These are phyloP conservation scores for Candoia aspera DNA, from an alignment of 2,113 vertebrate species.

Conservation along the genomic window DNA sequence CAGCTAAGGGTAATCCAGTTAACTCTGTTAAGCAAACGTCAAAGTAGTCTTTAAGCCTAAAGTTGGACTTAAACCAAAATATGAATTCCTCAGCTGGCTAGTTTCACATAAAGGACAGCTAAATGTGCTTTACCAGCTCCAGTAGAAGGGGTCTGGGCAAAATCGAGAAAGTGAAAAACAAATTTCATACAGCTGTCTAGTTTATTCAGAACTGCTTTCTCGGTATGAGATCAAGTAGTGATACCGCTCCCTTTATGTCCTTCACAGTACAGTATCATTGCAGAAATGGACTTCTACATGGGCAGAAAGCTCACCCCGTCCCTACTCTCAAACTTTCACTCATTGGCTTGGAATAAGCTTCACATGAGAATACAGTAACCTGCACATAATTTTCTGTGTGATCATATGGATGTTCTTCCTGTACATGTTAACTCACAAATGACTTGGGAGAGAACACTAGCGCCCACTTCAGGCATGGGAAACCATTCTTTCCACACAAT, in stretches of 20 bases:
- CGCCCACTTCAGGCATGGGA: background rate
- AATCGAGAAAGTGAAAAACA: background rate
- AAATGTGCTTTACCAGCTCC: conserved; percentile 1
- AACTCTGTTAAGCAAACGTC: conserved; percentile 9
- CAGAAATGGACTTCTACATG: background rate
- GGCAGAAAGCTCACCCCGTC: background rate
- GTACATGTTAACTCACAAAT: background rate
- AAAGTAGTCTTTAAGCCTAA: conserved; percentile 9
- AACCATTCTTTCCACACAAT: background rate
- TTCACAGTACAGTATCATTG: background rate
- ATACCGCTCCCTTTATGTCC: background rate
- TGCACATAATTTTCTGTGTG: background rate
- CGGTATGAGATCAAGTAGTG: background rate
- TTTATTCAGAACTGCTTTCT: background rate
- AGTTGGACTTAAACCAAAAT: background rate
- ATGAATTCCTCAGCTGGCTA: background rate
- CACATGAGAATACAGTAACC: background rate
- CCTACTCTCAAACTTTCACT: background rate
- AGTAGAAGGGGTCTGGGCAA: background rate
- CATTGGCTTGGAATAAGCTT: background rate
- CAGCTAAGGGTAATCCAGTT: background rate
- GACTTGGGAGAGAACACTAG: background rate
- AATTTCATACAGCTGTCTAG: background rate
- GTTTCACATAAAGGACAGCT: background rate
- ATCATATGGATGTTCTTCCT: background rate